Evolutionary conservation across 2,888 invertebrate genomes (phyloP).

Genomic region (Camponotus fellah): DNA sequence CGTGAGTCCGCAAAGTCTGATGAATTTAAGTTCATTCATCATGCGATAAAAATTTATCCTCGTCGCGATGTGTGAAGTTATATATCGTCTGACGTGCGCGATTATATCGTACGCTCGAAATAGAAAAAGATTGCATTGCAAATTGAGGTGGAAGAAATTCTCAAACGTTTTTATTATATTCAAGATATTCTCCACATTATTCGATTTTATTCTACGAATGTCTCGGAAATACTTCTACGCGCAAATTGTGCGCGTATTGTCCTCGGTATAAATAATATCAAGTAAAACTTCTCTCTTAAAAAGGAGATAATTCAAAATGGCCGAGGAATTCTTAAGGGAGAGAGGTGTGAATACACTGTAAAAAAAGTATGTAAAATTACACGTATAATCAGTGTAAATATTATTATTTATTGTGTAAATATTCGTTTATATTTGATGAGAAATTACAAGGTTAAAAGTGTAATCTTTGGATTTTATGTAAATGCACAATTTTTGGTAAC

Average conservation of each 20-base stretch:
- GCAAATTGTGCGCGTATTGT: neutral
- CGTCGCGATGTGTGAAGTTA: neutral
- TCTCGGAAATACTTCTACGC: neutral
- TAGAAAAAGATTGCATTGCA: neutral
- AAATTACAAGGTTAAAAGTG: too few species aligned
- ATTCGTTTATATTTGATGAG: too few species aligned
- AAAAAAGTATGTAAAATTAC: too few species aligned
- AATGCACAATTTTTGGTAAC: too few species aligned
- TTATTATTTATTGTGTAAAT: too few species aligned
- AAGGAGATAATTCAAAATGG: neutral
- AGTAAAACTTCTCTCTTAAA: neutral
- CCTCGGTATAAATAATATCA: neutral
- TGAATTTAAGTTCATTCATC: conserved; percentile 69
- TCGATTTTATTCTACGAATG: neutral
- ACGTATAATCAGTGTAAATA: too few species aligned
- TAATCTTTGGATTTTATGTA: too few species aligned
- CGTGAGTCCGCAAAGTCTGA: conserved; percentile 61
- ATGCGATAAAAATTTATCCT: conserved; percentile 59
- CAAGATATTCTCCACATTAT: neutral
- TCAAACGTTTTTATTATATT: neutral
- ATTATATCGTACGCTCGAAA: neutral
- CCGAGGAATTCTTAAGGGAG: neutral
- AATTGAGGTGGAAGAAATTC: neutral
- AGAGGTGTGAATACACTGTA: too few species aligned
- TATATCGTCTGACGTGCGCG: neutral